These are phyloP conservation scores for Poecilia latipinna DNA, from an alignment of 2,113 vertebrate species.

Conservation along the genomic window DNA sequence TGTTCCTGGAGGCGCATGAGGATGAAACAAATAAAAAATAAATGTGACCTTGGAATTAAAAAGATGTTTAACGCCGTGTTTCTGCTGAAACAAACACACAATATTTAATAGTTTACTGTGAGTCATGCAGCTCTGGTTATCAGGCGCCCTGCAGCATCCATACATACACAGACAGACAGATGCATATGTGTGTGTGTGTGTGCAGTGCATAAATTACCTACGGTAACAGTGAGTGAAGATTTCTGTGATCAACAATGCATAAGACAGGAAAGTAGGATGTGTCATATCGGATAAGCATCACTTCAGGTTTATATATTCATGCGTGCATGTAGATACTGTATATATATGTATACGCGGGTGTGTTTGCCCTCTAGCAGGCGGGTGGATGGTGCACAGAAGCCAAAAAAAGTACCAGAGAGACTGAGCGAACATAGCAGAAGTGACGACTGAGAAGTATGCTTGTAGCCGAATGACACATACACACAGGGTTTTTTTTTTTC, in stretches of 20 bases:
- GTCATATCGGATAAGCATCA: constrained; percentile 63
- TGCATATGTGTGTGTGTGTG: not conserved
- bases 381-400: constrained; percentile 63
- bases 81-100: constrained; percentile 41
- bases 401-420: constrained; percentile 57
- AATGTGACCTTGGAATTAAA: constrained; percentile 70
- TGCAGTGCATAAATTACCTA: constrained; percentile 49
- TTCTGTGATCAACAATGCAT: constrained; percentile 59
- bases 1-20: constrained; percentile 31
- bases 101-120: constrained; percentile 43
- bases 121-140: constrained; percentile 61
- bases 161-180: constrained; percentile 8
- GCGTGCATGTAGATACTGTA: constrained; percentile 6
- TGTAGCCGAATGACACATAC: constrained; percentile 49
- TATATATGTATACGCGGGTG: constrained; percentile 21
- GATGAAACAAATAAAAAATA: not conserved
- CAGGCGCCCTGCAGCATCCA: constrained; percentile 51
- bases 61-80: constrained; percentile 44
- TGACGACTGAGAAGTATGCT: constrained; percentile 56
- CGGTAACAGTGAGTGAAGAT: constrained; percentile 36
- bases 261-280: constrained; percentile 60
- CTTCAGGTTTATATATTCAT: constrained; percentile 14
- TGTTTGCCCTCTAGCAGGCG: constrained; percentile 55
- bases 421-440: constrained; percentile 64
- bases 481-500: constrained; percentile 8